These are phyloP conservation scores for Drosophila kanekoi DNA, from an alignment of 2,888 invertebrate species.

Conservation along the genomic window DNA sequence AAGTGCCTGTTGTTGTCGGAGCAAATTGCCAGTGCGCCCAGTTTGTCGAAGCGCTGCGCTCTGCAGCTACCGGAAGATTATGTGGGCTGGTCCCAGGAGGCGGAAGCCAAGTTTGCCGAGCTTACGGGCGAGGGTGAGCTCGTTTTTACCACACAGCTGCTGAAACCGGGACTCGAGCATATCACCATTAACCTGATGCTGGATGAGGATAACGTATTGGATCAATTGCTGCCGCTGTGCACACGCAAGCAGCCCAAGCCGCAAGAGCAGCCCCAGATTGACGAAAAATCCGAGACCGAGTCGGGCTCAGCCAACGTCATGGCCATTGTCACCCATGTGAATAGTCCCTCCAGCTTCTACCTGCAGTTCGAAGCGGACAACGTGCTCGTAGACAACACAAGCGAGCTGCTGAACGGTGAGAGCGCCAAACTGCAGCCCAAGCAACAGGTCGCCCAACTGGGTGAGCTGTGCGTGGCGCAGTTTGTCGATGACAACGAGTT, in stretches of 20 bases:
- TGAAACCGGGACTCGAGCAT: slow-evolving; percentile 89
- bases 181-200: slow-evolving; percentile 88
- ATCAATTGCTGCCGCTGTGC: slow-evolving; percentile 87
- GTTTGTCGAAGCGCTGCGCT: slow-evolving; percentile 88
- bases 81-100: slow-evolving; percentile 88
- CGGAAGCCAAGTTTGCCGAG: slow-evolving; percentile 88
- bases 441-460: slow-evolving; percentile 45
- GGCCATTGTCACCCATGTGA: slow-evolving; percentile 90
- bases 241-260: slow-evolving; percentile 74
- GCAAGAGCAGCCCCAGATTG: slow-evolving; percentile 6
- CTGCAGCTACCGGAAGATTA: slow-evolving; percentile 87
- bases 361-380: slow-evolving; percentile 88
- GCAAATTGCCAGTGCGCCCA: slow-evolving; percentile 87
- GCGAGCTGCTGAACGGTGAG: slow-evolving; percentile 59
- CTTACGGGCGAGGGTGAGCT: slow-evolving; percentile 90
- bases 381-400: slow-evolving; percentile 39
- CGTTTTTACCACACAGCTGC: slow-evolving; percentile 89
- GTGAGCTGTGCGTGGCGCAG: slow-evolving; percentile 90
- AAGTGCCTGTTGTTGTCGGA: slow-evolving; percentile 88
- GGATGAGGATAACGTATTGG: slow-evolving; percentile 87
- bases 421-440: slow-evolving; percentile 74
- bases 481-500: slow-evolving; percentile 93
- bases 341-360: slow-evolving; percentile 91
- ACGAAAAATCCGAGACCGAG: slow-evolving; percentile 51
- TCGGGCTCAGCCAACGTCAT: slow-evolving; percentile 60